Evolutionary conservation across 2,797 vertebrate genomes (phyloP), one percentile per base, ranked within the genome.

Genomic region (Gila robusta): DNA sequence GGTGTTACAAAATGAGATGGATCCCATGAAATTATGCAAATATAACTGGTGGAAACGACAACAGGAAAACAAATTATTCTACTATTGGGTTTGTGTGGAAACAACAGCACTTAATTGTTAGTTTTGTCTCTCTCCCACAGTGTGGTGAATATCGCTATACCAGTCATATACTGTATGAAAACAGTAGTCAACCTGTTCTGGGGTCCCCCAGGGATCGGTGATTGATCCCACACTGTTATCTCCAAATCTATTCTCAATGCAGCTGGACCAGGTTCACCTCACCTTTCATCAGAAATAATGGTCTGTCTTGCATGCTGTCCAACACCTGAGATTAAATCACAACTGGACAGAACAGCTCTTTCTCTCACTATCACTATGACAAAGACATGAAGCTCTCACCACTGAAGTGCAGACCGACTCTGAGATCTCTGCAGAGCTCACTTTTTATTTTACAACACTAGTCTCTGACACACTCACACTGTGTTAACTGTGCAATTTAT

Each of bases 241-340:
- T 85, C 73, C 49, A 79, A 84, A 88, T 86, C 84, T 74, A 78
- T 44, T 35, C 54, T 82, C 41, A 71, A 69, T 82, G 62, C n/a
- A 83, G 49, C 73, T 66, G 28, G 70, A 81, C 71, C 59, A 44
- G 79, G 28, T 64, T 32, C 44, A 59, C 21, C 62, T 66, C 62
- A 56, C 67, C 69, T 85, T 83, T 88, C 69, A 82, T 87, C 87
- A 86, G 49, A 85, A 82, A 80, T 81, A 88, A 88, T 85, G 70
- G 74, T 69, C 78, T 81, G 87, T 83, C 84, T 88, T 81, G 80
- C 87, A 69, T 86, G 84, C 67, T 73, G 81, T 80, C 81, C 81
- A 80, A 83, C 87, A 83, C 87, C 81, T 86, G 70, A 84, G 84
- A 86, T 86, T 84, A 83, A 82, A 86, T 67, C 81, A 80, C 74